A percentile compares a stretch with the other conserved stretches of the same genome.
Conservation (phyloP, 2,888 invertebrate species). For the Parthenolecanium corni region DNA sequence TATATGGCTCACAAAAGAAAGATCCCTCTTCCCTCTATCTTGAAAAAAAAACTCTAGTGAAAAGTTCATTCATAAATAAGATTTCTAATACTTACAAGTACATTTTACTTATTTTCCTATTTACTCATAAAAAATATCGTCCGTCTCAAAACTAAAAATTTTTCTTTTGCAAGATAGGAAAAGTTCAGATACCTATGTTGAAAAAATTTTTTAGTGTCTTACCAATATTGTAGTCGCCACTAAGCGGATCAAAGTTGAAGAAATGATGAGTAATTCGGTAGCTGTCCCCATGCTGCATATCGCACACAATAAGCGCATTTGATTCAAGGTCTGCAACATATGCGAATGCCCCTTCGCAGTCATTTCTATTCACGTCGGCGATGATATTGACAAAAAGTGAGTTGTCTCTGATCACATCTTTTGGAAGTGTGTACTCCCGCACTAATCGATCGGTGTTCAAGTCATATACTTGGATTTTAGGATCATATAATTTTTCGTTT, state of each 20-base stretch:
- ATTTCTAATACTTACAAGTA: too few relatives aligned
- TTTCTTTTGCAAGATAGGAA: too few relatives aligned
- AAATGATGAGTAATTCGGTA: conserved; percentile 67
- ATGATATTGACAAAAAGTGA: conserved; percentile 73
- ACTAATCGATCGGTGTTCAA: conserved; percentile 61
- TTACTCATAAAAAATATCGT: too few relatives aligned
- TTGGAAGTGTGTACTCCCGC: conserved; percentile 55
- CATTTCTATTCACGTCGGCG: conserved; percentile 55
- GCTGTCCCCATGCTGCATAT: conserved; percentile 57
- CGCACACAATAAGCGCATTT: conserved; percentile 66
- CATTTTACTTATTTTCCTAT: too few relatives aligned
- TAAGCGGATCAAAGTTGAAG: conserved; percentile 61
- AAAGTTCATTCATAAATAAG: too few relatives aligned
- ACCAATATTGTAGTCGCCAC: conserved; percentile 60
- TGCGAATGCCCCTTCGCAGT: conserved; percentile 62
- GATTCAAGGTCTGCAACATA: conserved; percentile 61
- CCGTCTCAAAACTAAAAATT: too few relatives aligned
- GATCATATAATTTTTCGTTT: conserved; percentile 48
- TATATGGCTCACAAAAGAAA: too few relatives aligned
- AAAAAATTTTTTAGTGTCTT: conserved; percentile 41
- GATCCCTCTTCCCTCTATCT: too few relatives aligned
- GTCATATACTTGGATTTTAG: conserved; percentile 59
- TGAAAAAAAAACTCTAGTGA: too few relatives aligned
- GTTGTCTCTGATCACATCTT: conserved; percentile 50
- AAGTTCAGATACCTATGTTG: too few relatives aligned